Evolutionary conservation across 2,113 vertebrate genomes (phyloP).

Genomic region (Octodon degus): DNA sequence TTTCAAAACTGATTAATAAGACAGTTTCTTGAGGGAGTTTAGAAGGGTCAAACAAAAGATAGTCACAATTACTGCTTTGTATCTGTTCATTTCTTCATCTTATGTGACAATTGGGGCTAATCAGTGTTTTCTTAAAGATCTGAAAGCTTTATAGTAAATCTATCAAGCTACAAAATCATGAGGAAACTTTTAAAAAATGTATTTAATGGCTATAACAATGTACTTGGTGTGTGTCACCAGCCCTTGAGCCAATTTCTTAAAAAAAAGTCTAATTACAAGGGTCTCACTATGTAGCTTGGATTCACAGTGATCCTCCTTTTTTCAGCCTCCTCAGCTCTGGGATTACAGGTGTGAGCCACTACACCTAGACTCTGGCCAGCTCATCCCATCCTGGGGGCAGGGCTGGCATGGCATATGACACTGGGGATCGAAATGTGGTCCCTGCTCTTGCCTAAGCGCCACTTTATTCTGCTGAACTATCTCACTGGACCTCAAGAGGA

Average conservation of each 20-base stretch:
- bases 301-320: no score
- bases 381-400: no score
- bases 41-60: not conserved
- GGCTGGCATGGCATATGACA: no score
- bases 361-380: no score
- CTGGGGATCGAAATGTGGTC: no score
- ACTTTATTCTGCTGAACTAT: no score
- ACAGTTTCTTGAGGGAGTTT: not conserved
- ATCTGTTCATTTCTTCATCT: constrained; percentile 20
- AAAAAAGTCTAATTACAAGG: not conserved
- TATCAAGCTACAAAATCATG: not conserved
- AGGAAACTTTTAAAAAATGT: not conserved
- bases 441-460: no score
- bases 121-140: not conserved
- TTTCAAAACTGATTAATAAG: no score
- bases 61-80: not conserved
- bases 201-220: no score
- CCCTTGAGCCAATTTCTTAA: not conserved
- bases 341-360: no score
- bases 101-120: not conserved
- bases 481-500: not conserved
- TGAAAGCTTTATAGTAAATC: not conserved
- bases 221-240: not conserved
- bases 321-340: no score
- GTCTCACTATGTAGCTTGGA: no score